Base-by-base conservation (phyloP, 2,797 vertebrate species). In the Cottoperca gobio region DNA sequence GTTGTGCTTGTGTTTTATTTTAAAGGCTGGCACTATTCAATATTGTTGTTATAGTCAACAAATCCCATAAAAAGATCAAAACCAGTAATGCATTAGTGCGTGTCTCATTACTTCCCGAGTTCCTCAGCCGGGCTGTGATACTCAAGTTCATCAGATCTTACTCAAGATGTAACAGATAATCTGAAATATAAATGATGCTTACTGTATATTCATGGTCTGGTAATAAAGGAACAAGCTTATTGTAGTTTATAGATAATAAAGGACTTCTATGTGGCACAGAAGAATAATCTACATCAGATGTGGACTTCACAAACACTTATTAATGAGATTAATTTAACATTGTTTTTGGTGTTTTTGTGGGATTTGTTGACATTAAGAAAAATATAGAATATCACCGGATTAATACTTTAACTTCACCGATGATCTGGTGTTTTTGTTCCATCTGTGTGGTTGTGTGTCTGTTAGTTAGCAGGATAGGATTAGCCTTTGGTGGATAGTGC, bases 1-100 rank as follows among this genome's bases (percentile, higher is more conserved):
- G 2, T 61, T 57, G 14, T 69, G 17, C 28, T 71, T 52, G 42
- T 61, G n/a, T n/a, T 33, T 61, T 52, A 35, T 63, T 42, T 33
- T 35, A 55, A 40, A 66, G 3, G 26, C 14, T 35, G 8, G 4
- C 1, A 1, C 21, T 48, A 28, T 52, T 54, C 3, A 14, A 7
- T 45, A 11, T 62, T 69, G 54, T 21, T 64, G 12, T 45, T 65
- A 10, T 40, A 55, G 31, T 67, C 40, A 43, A 49, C 42, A 57
- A 23, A 45, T 33, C 23, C 26, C 28, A 49, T 39, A 39, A 67
- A 60, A 72, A 63, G 19, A 57, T 26, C 49, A 13, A 50, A 66
- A 39, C 8, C 8, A 31, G 48, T 48, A 60, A 63, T 33, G 17
- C 28, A 16, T 49, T 48, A 39, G 4, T 39, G 6, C 33, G 31